Conservation (phyloP, 1,140 invertebrate genomes). For the Protaetia brevitarsis region DNA sequence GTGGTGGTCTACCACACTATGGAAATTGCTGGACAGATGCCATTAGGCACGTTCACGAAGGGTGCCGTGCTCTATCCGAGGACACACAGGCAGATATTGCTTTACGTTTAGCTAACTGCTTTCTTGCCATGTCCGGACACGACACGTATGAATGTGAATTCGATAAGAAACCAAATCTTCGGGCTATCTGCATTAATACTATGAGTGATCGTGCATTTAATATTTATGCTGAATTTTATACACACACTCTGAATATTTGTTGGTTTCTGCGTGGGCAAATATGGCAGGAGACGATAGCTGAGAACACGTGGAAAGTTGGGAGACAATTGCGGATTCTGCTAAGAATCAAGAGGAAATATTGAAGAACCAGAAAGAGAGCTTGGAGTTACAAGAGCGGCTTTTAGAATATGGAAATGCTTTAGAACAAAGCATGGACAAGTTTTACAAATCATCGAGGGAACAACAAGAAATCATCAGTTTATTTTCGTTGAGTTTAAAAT, state of each 20-base stretch:
- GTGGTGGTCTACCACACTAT: conserved; percentile 52
- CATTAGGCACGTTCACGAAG: conserved; percentile 53
- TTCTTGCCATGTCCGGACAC: conserved; percentile 60
- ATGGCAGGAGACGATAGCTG: conserved; percentile 64
- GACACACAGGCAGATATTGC: conserved; percentile 60
- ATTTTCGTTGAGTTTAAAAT: conserved; percentile 35
- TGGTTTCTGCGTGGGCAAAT: conserved; percentile 63
- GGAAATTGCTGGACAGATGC: conserved; percentile 63
- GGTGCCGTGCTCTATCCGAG: conserved; percentile 60
- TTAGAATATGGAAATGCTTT: conserved; percentile 52
- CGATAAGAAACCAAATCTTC: conserved; percentile 44
- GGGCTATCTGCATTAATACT: conserved; percentile 54
- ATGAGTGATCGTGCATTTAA: conserved; percentile 60
- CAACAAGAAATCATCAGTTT: conserved; percentile 42
- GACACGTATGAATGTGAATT: conserved; percentile 54
- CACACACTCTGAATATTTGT: conserved; percentile 67
- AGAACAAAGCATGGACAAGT: conserved; percentile 44
- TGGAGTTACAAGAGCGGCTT: conserved; percentile 56
- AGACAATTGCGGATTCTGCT: conserved; percentile 41
- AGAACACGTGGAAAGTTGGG: conserved; percentile 43
- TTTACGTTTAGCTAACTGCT: conserved; percentile 65
- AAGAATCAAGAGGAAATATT: conserved; percentile 50
- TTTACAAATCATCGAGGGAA: conserved; percentile 35
- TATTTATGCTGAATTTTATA: conserved; percentile 66
- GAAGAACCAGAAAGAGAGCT: conserved; percentile 55